Conservation (phyloP, 2,888 invertebrate species). For the Oscheius sp. region DNA sequence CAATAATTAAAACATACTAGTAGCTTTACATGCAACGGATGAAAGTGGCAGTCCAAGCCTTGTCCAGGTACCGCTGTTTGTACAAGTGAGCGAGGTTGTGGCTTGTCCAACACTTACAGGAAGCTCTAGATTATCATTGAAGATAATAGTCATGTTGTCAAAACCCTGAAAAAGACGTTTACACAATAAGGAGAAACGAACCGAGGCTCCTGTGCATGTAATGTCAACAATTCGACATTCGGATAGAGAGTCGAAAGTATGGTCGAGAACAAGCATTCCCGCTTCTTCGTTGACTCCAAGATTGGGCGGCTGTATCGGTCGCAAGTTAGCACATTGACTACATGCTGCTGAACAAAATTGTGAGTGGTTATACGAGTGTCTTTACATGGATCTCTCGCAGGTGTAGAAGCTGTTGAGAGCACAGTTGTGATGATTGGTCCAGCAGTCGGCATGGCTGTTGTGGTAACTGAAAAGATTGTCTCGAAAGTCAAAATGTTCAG, state of each 20-base stretch:
- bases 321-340: slow-evolving; percentile 46
- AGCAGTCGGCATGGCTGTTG: slow-evolving; percentile 22
- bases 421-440: slow-evolving; percentile 38
- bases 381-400: not conserved
- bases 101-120: slow-evolving; percentile 18
- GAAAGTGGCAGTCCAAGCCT: slow-evolving; percentile 38
- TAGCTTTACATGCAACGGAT: slow-evolving; percentile 44
- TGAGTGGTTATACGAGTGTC: too few relatives aligned
- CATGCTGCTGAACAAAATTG: slow-evolving; percentile 38
- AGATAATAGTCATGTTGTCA: slow-evolving; percentile 40
- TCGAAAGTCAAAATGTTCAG: too few relatives aligned
- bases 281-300: slow-evolving; percentile 39
- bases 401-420: slow-evolving; percentile 11
- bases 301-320: slow-evolving; percentile 40
- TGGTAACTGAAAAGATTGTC: too few relatives aligned
- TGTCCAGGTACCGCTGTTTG: slow-evolving; percentile 38
- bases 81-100: slow-evolving; percentile 43
- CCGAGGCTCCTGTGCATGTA: slow-evolving; percentile 52
- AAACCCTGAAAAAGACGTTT: not conserved
- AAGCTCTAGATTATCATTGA: slow-evolving; percentile 3
- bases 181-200: not conserved
- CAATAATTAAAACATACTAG: slow-evolving; percentile 21
- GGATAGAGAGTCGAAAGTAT: slow-evolving; percentile 43
- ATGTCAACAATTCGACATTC: slow-evolving; percentile 53
- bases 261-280: slow-evolving; percentile 52